Evolutionary conservation across 2,113 vertebrate species (phyloP).

Genomic region (Atherinomorus stipes): DNA sequence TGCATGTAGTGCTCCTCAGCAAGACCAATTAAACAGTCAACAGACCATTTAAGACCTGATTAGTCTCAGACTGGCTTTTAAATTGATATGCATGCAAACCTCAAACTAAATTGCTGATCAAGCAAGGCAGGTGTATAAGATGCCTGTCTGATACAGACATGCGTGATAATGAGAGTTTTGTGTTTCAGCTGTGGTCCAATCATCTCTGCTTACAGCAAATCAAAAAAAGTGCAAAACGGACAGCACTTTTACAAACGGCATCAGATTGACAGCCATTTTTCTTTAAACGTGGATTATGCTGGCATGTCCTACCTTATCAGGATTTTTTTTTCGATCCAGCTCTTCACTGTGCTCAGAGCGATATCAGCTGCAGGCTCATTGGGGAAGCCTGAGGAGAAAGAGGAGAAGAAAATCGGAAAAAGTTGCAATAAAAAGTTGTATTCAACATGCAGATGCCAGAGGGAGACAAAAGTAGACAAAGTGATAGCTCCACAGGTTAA

Average conservation of each 20-base stretch:
- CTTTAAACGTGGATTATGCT: slow-evolving; percentile 10
- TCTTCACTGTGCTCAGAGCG: slow-evolving; percentile 90
- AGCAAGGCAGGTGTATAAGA: slow-evolving; percentile 55
- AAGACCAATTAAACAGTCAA: slow-evolving; percentile 73
- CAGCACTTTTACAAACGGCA: slow-evolving; percentile 5
- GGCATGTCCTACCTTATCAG: slow-evolving; percentile 87
- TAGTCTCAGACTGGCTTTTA: slow-evolving; percentile 76
- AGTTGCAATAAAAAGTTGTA: slow-evolving; percentile 52
- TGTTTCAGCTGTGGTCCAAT: slow-evolving; percentile 44
- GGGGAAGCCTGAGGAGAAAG: slow-evolving; percentile 88
- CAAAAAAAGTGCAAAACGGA: neutral
- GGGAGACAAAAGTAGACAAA: slow-evolving; percentile 41
- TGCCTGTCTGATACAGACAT: slow-evolving; percentile 38
- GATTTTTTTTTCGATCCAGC: slow-evolving; percentile 91
- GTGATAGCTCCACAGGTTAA: slow-evolving; percentile 55
- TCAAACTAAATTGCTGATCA: slow-evolving; percentile 56
- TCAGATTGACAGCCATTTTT: slow-evolving; percentile 21
- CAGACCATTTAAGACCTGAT: slow-evolving; percentile 76
- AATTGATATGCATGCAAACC: slow-evolving; percentile 76
- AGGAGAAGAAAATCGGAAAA: neutral
- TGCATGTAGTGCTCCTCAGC: slow-evolving; percentile 52
- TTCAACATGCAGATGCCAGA: slow-evolving; percentile 44
- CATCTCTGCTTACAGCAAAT: slow-evolving; percentile 29
- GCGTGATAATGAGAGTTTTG: slow-evolving; percentile 48
- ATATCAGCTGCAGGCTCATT: slow-evolving; percentile 95